phyloP scores from a whole-genome alignment of 2,797 vertebrate genomes.

The Galagoides demidoff region DNA sequence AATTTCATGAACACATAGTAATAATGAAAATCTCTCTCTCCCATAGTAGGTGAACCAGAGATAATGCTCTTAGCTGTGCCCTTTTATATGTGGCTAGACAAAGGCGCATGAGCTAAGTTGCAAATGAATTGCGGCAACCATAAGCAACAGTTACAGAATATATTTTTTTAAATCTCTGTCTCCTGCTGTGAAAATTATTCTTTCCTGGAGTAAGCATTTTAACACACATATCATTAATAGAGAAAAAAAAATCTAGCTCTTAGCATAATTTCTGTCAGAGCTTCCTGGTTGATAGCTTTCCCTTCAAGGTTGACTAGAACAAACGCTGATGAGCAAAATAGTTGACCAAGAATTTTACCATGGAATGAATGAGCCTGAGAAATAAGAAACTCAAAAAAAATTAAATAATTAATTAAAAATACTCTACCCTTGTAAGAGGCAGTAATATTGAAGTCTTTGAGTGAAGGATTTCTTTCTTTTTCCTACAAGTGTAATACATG shows the following conservation, averaged over 20 bases:
- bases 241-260: not conserved
- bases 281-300: not conserved
- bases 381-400: not conserved
- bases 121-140: not conserved
- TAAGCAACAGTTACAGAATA: not conserved
- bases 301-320: not conserved
- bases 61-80: not conserved
- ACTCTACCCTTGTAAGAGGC: not conserved
- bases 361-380: constrained; percentile 16
- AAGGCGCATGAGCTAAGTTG: not conserved
- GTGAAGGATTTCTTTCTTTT: not conserved
- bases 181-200: constrained; percentile 2
- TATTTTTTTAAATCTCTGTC: not conserved
- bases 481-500: not conserved
- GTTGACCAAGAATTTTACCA: not conserved
- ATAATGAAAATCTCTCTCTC: not conserved
- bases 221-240: not conserved
- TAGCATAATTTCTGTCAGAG: not conserved
- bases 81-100: not conserved
- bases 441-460: not conserved
- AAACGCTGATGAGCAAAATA: constrained; percentile 12
- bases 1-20: no score
- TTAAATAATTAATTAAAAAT: not conserved
- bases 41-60: not conserved
- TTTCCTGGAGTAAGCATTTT: not conserved